These are phyloP conservation scores for Siniperca knerii DNA, from an alignment of 2,113 vertebrate genomes.

Conservation along the genomic window DNA sequence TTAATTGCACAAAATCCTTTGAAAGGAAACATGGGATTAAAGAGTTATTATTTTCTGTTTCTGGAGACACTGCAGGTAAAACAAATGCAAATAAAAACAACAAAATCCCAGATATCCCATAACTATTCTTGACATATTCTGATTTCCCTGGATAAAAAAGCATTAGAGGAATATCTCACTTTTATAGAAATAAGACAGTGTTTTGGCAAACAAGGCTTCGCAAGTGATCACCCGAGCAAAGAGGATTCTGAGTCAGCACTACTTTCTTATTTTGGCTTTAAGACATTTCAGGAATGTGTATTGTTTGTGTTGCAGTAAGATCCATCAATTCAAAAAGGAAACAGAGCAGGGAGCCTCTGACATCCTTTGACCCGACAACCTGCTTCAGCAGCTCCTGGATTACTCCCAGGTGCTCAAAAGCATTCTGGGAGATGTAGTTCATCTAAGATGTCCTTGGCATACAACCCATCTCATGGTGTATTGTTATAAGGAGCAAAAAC, in stretches of 20 bases:
- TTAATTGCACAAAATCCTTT: neutral
- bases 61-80: neutral
- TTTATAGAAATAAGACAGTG: neutral
- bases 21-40: conserved; percentile 7
- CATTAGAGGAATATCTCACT: neutral
- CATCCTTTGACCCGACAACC: neutral
- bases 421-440: neutral
- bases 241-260: neutral
- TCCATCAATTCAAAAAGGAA: neutral
- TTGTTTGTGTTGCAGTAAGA: neutral
- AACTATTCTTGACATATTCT: neutral
- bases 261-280: neutral
- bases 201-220: neutral
- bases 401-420: neutral
- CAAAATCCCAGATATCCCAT: neutral
- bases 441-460: neutral
- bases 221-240: neutral
- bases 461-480: neutral
- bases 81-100: conserved; percentile 7
- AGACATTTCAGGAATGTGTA: neutral
- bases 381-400: neutral
- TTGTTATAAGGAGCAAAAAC: neutral
- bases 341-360: neutral
- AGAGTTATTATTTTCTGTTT: neutral
- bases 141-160: neutral